A percentile compares a stretch with the other conserved stretches of the same genome.
Evolutionary conservation across 2,113 vertebrate species (phyloP).

Genomic region (Forbesichthys agassizii): DNA sequence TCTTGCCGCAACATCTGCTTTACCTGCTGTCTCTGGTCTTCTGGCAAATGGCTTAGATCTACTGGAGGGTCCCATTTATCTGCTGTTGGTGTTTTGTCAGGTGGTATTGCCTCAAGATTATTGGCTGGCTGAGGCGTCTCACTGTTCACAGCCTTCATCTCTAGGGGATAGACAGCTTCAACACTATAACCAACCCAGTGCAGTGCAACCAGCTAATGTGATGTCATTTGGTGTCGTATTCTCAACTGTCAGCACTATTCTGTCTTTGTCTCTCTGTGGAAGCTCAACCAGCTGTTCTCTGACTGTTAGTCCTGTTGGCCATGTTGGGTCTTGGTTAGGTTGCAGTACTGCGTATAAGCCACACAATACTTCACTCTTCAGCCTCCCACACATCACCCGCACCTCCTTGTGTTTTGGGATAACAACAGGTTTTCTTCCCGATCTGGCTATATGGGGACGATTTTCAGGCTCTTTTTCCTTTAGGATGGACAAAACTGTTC

Average conservation of each 20-base stretch:
- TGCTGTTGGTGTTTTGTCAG: neutral
- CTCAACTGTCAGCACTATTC: neutral
- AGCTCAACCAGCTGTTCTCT: neutral
- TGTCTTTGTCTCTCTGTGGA: neutral
- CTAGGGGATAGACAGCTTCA: neutral
- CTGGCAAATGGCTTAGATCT: neutral
- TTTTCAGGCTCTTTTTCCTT: neutral
- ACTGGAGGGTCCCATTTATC: neutral
- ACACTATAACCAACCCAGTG: neutral
- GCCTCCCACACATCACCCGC: neutral
- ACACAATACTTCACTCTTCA: neutral
- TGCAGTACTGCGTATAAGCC: neutral
- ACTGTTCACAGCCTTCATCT: neutral
- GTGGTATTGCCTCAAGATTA: too few species aligned
- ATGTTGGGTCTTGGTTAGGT: neutral
- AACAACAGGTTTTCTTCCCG: neutral
- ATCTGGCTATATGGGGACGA: neutral
- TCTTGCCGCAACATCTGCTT: neutral
- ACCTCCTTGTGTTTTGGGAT: neutral
- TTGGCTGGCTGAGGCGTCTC: too few species aligned
- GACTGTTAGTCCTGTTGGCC: neutral
- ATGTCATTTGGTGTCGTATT: neutral
- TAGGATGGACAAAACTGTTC: constrained; percentile 7
- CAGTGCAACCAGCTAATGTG: neutral
- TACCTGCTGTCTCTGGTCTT: neutral